Evolutionary conservation across 2,888 invertebrate genomes (phyloP).

Genomic region (Acleris laterana): DNA sequence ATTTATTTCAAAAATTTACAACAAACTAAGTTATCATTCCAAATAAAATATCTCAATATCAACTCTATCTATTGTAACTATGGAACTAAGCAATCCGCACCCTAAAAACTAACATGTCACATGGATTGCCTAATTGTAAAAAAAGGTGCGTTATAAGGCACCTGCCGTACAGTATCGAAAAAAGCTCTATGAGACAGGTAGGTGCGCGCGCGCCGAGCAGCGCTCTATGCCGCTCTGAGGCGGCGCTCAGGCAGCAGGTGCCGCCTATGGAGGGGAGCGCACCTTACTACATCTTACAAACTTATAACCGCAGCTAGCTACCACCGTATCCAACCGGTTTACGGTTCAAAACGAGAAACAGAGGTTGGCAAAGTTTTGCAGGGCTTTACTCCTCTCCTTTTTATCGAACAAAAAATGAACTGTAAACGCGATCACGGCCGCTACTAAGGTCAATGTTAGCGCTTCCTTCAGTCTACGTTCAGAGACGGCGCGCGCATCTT

Average conservation of each 20-base stretch:
- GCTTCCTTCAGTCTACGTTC: constrained; percentile 84
- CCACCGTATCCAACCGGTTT: constrained; percentile 36
- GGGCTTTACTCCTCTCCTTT: constrained; percentile 84
- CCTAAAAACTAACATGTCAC: constrained; percentile 2
- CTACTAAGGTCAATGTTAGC: constrained; percentile 84
- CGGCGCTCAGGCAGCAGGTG: constrained; percentile 79
- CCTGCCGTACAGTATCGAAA: constrained; percentile 43
- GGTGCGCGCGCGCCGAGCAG: constrained; percentile 59
- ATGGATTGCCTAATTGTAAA: constrained; percentile 26
- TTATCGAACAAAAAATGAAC: constrained; percentile 85
- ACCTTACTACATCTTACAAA: constrained; percentile 80
- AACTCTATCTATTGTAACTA: no score
- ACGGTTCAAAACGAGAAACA: constrained; percentile 45
- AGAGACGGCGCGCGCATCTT: constrained; percentile 82
- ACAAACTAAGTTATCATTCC: neutral
- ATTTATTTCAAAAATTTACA: neutral
- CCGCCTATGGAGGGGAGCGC: constrained; percentile 83
- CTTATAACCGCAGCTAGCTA: constrained; percentile 43
- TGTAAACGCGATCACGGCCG: constrained; percentile 85
- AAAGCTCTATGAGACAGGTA: constrained; percentile 62
- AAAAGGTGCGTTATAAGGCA: constrained; percentile 43
- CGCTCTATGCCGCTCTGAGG: constrained; percentile 72
- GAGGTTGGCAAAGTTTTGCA: constrained; percentile 52
- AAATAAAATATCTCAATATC: no score
- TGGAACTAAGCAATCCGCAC: constrained; percentile 1